These are phyloP conservation scores for Molothrus ater DNA, from an alignment of 2,797 vertebrate genomes.

Conservation along the genomic window DNA sequence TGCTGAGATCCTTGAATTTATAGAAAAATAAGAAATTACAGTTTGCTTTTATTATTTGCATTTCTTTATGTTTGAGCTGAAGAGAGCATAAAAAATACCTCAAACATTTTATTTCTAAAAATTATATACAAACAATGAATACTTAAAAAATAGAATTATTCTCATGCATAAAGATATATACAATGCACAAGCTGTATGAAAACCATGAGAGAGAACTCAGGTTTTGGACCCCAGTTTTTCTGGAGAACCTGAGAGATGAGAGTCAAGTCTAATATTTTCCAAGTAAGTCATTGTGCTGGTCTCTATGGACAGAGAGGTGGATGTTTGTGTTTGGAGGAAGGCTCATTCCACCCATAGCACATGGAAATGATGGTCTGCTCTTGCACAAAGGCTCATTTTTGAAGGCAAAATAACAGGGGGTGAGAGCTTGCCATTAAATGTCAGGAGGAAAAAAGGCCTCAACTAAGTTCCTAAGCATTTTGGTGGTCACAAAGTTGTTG, in stretches of 20 bases:
- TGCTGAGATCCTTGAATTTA: not conserved
- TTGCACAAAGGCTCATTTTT: not conserved
- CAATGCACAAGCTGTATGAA: not conserved
- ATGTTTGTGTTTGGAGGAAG: not conserved
- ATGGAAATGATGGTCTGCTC: not conserved
- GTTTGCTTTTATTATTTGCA: not conserved
- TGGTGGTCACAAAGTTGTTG: not conserved
- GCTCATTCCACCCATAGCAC: not conserved
- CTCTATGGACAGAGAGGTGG: not conserved
- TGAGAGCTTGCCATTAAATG: not conserved
- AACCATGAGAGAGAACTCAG: not conserved
- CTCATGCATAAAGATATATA: not conserved
- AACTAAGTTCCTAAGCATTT: not conserved
- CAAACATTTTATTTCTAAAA: not conserved
- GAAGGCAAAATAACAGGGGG: not conserved
- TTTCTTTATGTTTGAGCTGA: not conserved
- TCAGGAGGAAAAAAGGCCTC: not conserved
- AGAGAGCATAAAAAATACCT: not conserved
- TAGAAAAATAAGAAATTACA: not conserved
- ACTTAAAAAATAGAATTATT: not conserved
- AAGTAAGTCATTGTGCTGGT: fast-evolving
- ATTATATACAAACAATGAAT: fast-evolving
- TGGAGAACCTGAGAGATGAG: not conserved
- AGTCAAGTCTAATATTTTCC: not conserved
- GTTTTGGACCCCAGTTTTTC: not conserved